These are phyloP conservation scores for Apamea sordens DNA, from an alignment of 2,888 invertebrate species.

Conservation along the genomic window DNA sequence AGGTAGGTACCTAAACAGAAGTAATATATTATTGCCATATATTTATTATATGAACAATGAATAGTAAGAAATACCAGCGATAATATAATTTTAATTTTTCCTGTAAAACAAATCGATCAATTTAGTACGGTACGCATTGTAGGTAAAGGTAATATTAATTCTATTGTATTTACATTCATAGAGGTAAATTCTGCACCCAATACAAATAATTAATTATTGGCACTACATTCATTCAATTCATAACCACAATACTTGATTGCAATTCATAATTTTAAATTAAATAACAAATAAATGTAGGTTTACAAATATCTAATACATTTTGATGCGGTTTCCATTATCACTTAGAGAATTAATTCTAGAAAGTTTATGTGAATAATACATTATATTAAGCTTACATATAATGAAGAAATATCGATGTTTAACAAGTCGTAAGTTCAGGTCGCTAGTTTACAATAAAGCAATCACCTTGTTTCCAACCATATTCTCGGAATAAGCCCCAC, in stretches of 20 bases:
- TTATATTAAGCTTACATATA: too few species aligned
- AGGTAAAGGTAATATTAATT: not conserved
- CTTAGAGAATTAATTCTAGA: not conserved
- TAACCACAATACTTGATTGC: not conserved
- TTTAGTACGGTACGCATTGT: not conserved
- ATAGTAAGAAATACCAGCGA: not conserved
- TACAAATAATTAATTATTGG: not conserved
- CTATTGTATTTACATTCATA: not conserved
- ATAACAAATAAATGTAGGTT: not conserved
- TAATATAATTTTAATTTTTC: constrained; percentile 4
- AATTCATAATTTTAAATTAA: not conserved
- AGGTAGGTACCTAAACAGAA: not conserved
- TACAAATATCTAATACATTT: not conserved
- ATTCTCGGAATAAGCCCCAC: constrained; percentile 21
- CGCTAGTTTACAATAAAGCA: not conserved
- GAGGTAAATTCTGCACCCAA: not conserved
- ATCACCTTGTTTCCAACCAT: constrained; percentile 1
- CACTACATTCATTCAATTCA: not conserved
- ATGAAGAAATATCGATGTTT: too few species aligned
- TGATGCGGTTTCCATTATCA: too few species aligned
- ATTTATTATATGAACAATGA: not conserved
- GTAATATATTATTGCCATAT: not conserved
- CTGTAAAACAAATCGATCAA: not conserved
- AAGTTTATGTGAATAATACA: not conserved
- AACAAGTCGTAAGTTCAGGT: not conserved